These are phyloP conservation scores for Phalacrocorax pelagicus DNA, from an alignment of 2,113 vertebrate species.

Conservation along the genomic window DNA sequence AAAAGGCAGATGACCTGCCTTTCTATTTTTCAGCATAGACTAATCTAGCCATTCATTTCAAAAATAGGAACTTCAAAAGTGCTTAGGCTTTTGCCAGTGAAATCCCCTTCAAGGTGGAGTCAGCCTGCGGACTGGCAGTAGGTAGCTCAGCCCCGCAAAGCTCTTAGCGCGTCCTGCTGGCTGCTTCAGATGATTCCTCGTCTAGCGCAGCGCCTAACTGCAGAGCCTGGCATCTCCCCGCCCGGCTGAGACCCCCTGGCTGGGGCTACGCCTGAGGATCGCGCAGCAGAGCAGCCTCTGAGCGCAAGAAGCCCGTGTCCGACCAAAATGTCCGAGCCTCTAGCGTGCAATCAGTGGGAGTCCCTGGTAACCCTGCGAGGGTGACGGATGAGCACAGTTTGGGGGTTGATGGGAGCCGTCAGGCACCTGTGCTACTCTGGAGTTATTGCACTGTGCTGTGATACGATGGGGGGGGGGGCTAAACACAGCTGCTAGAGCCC, in stretches of 20 bases:
- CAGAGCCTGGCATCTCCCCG: not conserved
- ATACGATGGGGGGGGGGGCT: rapidly evolving
- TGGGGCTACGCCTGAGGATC: not conserved
- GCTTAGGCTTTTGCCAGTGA: not conserved
- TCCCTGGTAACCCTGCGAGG: not conserved
- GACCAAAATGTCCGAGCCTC: rapidly evolving
- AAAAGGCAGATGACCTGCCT: not conserved
- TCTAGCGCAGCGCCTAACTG: not conserved
- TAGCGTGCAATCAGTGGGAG: rapidly evolving
- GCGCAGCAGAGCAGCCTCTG: not conserved
- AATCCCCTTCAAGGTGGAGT: not conserved
- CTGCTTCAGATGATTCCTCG: not conserved
- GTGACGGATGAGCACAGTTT: not conserved
- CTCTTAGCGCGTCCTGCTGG: not conserved
- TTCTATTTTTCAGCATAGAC: not conserved
- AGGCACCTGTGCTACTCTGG: not conserved
- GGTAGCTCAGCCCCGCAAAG: not conserved
- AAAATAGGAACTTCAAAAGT: not conserved
- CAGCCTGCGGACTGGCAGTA: not conserved
- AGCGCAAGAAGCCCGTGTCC: rapidly evolving
- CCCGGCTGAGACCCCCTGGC: not conserved
- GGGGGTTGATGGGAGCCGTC: not conserved
- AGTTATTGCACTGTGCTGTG: not conserved
- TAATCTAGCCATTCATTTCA: not conserved
- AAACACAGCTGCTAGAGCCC: not conserved